phyloP scores from a whole-genome alignment of 2,888 invertebrate species.

The Ceriagrion tenellum region DNA sequence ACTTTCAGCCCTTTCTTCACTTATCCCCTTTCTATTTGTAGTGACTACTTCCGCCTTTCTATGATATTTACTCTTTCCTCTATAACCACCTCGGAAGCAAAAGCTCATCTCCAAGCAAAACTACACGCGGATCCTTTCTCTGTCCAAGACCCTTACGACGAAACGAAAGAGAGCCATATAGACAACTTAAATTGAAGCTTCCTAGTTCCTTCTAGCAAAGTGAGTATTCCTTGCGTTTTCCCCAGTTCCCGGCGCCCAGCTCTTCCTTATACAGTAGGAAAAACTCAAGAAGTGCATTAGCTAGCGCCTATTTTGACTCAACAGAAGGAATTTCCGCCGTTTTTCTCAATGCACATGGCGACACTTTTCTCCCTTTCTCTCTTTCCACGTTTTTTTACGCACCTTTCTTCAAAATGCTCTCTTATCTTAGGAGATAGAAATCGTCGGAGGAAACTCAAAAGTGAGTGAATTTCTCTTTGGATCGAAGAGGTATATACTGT shows the following conservation, averaged over 20 bases:
- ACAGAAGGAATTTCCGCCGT: neutral
- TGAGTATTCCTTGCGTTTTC: neutral
- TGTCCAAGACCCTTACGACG: neutral
- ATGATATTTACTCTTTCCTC: too few species aligned
- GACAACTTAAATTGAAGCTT: neutral
- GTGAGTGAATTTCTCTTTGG: neutral
- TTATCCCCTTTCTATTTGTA: too few species aligned
- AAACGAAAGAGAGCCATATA: neutral
- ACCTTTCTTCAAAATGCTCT: neutral
- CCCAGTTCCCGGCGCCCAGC: neutral
- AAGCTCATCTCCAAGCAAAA: neutral
- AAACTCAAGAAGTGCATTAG: constrained; percentile 30
- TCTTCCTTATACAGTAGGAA: neutral
- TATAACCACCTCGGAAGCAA: neutral
- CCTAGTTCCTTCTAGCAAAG: too few species aligned
- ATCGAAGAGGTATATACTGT: neutral
- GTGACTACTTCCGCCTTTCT: too few species aligned
- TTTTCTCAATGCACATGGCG: neutral
- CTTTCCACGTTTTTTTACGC: neutral
- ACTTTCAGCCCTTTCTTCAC: too few species aligned
- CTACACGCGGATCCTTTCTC: neutral
- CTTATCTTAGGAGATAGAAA: neutral
- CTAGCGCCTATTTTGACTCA: neutral
- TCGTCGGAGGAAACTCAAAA: neutral
- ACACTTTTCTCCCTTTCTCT: neutral